Base-by-base conservation (phyloP, 1,140 invertebrate species). In the Neelides sp. region DNA sequence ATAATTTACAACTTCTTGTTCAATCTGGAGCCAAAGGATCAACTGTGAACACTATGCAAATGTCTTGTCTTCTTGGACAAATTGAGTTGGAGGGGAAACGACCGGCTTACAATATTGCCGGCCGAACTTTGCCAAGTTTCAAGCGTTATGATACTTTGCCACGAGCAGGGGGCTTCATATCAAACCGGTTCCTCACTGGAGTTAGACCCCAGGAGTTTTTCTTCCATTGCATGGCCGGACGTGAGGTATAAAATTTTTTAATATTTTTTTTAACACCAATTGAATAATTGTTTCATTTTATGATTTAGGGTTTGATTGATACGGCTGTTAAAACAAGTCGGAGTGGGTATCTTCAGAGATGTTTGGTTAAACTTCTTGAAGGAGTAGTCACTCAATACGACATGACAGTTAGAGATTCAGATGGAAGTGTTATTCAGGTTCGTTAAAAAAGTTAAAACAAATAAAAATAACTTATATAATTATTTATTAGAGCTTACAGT, bases 211-310 rank as follows among this genome's bases (percentile, higher is more conserved):
- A 95, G 69, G 94, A 98, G 65, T 97, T 95, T 64, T 99, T 97
- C 70, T 98, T 96, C 69, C 94, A 99, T 76, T 98, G 94, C 66
- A 98, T 98, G 94, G 96, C 96, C 44, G 96, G 96, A 54, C 77
- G 96, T 69, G 96, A 98, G 77, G 81, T 39, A 17, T 23, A n/a
- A n/a, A n/a, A n/a, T n/a, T n/a, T n/a, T n/a, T n/a, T n/a, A n/a
- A n/a, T n/a, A n/a, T n/a, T n/a, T n/a, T n/a, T n/a, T n/a, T n/a
- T n/a, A n/a, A n/a, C n/a, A n/a, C n/a, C n/a, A n/a, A n/a, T n/a
- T n/a, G n/a, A n/a, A n/a, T n/a, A n/a, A n/a, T n/a, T n/a, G n/a
- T n/a, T n/a, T n/a, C n/a, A n/a, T n/a, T n/a, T n/a, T n/a, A n/a
- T n/a, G n/a, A n/a, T n/a, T 48, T 56, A 75, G 75, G 77, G 78